Conservation (phyloP, 2,113 vertebrate species). For the Oncorhynchus keta region DNA sequence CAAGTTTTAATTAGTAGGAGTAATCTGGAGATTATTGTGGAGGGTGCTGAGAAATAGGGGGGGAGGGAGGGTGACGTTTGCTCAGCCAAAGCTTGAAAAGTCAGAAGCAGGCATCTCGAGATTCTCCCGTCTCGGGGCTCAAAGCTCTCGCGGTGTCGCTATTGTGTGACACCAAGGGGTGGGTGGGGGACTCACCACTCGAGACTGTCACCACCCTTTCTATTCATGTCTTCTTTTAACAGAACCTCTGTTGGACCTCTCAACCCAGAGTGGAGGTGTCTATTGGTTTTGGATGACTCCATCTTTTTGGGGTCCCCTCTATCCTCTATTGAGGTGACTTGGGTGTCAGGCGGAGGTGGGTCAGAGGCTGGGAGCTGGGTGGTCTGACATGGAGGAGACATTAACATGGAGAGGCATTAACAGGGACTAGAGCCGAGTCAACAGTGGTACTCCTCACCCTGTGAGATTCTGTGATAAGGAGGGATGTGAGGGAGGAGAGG, state of each 20-base stretch:
- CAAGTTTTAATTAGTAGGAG: conserved; percentile 95
- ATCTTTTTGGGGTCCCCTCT: neutral
- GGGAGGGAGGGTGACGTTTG: conserved; percentile 74
- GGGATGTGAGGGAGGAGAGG: neutral
- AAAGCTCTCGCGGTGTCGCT: conserved; percentile 17
- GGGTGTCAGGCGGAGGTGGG: neutral
- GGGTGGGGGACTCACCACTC: neutral
- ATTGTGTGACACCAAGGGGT: neutral
- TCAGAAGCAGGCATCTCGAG: conserved; percentile 50
- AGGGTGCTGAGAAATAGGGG: conserved; percentile 49
- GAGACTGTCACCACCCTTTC: too few species aligned
- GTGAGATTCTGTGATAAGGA: neutral
- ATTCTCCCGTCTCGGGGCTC: neutral
- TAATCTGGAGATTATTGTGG: conserved; percentile 87
- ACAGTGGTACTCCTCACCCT: neutral
- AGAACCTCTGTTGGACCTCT: neutral
- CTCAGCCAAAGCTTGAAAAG: conserved; percentile 84
- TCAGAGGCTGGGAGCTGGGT: conserved; percentile 2
- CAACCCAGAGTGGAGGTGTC: neutral
- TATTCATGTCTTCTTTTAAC: too few species aligned
- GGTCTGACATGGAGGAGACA: neutral
- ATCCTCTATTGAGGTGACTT: neutral
- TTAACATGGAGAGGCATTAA: neutral
- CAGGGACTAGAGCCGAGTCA: neutral
- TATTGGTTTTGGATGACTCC: neutral